Percentiles rank a stretch among this genome's conserved stretches.
Evolutionary conservation across 2,113 vertebrate genomes (phyloP).

Genomic region (Proteles cristata): DNA sequence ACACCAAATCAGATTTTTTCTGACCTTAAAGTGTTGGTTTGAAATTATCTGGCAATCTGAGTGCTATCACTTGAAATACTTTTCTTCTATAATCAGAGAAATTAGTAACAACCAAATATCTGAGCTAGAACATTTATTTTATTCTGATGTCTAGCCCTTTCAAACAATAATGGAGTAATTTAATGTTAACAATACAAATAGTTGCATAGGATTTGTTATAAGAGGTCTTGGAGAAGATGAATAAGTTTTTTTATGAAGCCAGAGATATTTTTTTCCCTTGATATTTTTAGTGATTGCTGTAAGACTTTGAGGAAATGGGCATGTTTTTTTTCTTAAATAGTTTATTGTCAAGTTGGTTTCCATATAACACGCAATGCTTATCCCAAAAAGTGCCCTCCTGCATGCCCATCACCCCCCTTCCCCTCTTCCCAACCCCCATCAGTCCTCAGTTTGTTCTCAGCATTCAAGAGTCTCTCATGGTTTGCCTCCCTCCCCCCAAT

Average conservation of each 20-base stretch:
- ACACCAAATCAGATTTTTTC: neutral
- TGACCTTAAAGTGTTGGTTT: constrained; percentile 33
- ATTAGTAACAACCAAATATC: neutral
- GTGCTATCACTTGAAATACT: constrained; percentile 1
- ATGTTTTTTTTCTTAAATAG: neutral
- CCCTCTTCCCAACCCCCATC: too few relatives aligned
- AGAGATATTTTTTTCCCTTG: neutral
- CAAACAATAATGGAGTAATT: constrained; percentile 38
- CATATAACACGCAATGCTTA: too few relatives aligned
- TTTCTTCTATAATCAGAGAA: constrained; percentile 14
- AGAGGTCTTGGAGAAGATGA: neutral
- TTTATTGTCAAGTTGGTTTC: too few relatives aligned
- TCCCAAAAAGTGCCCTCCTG: too few relatives aligned
- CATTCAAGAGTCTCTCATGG: too few relatives aligned
- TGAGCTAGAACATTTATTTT: neutral
- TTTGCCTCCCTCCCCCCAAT: too few relatives aligned
- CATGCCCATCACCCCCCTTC: too few relatives aligned
- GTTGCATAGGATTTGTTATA: neutral
- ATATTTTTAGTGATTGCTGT: neutral
- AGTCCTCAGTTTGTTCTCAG: too few relatives aligned
- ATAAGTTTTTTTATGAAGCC: neutral
- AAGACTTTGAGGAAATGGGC: neutral
- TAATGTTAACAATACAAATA: constrained; percentile 9
- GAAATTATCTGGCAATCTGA: constrained; percentile 33
- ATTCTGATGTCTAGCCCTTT: neutral